Percentiles rank a stretch among this genome's conserved stretches.
phyloP scores from a whole-genome alignment of 2,888 invertebrate genomes.

The Lasioglossum vierecki region DNA sequence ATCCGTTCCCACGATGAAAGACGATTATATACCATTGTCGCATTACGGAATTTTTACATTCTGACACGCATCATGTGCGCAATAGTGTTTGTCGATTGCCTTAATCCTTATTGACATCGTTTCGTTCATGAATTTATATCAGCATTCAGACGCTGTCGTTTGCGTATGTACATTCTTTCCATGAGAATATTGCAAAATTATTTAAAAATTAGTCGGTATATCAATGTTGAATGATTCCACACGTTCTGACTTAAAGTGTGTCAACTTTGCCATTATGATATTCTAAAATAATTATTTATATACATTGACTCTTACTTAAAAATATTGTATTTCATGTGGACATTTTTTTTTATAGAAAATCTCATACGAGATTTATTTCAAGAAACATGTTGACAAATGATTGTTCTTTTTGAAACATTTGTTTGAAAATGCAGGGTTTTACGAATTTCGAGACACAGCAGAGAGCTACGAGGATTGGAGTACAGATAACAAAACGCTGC shows the following conservation, averaged over 20 bases:
- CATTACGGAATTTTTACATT: constrained; percentile 25
- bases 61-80: background rate
- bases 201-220: background rate
- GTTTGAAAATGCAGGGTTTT: background rate
- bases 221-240: background rate
- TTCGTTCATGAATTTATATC: background rate
- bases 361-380: no score
- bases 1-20: constrained; percentile 39
- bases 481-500: no score
- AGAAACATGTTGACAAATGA: background rate
- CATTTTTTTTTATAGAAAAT: no score
- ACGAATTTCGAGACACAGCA: background rate
- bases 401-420: background rate
- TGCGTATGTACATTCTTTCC: background rate
- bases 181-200: background rate
- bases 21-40: constrained; percentile 19
- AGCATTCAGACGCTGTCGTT: background rate
- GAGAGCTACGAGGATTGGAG: no score
- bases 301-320: background rate
- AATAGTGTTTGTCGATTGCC: constrained; percentile 2
- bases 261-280: background rate
- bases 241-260: background rate
- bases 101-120: background rate
- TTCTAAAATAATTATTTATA: background rate
- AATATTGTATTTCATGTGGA: background rate